Evolutionary conservation across 2,113 vertebrate genomes (phyloP), one percentile per base, ranked within the genome.

Genomic region (Corvus cornix): DNA sequence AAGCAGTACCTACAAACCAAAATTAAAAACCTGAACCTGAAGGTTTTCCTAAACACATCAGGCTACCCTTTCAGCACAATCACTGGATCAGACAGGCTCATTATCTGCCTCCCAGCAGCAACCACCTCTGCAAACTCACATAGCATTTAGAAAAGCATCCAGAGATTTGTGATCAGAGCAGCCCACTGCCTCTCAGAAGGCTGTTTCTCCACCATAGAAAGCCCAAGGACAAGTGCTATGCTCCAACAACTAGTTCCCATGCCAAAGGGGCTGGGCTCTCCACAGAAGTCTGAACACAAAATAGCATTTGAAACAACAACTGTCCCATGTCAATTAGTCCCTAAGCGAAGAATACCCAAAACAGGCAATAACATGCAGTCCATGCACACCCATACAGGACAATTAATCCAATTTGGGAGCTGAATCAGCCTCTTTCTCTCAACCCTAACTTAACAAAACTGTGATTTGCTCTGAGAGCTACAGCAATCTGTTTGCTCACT

Each of bases 11-110:
- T 56, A 75, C 37, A 89, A 56, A 63, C 10, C 11, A 73, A 72
- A 90, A 88, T 33, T 53, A 83, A 94, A 87, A 90, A 46, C n/a
- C 67, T 73, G 26, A 87, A 85, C 13, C 58, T 85, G n/a, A 89
- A 68, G 27, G 49, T 56, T 76, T 84, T 55, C 64, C 53, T 48
- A 52, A 63, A 74, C 44, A 33, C 26, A 33, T 20, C 37, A 43
- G 16, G 26, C 11, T 48, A 21, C 51, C 41, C 46, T 74, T 52
- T 46, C 76, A 89, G 37, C 49, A 78, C 1, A 0, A 79, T 37
- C n/a, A 56, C 10, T 8, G 2, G 2, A 56, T 44, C 53, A 72
- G 58, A 87, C 51, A 78, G 26, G 41, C 59, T 66, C 1, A 0
- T 58, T 51, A 69, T 26, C 74, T 59, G 20, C 49, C 44, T 78